Evolutionary conservation across 2,797 vertebrate genomes (phyloP).

Genomic region (Psittacula echo): DNA sequence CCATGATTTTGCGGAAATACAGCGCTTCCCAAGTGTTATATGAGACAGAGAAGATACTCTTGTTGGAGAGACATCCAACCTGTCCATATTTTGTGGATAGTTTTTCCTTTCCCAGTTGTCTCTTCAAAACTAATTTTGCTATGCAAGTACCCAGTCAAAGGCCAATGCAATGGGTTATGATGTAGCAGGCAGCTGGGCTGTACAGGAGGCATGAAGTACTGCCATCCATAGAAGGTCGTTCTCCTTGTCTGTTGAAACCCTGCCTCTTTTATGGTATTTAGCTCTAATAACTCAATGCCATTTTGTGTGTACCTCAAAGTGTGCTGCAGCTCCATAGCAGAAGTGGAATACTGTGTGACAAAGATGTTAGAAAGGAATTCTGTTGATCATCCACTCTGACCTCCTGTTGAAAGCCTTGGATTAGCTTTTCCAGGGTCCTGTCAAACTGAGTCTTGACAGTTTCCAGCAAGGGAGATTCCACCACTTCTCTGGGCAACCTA

Average conservation of each 20-base stretch:
- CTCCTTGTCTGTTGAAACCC: neutral
- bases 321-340: neutral
- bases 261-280: neutral
- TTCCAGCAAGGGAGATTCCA: neutral
- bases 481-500: neutral
- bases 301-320: neutral
- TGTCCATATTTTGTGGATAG: neutral
- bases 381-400: neutral
- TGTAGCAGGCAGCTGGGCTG: neutral
- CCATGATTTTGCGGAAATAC: slow-evolving; percentile 47
- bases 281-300: neutral
- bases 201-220: neutral
- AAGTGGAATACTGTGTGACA: neutral
- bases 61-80: neutral
- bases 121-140: neutral
- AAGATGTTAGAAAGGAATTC: neutral
- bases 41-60: slow-evolving; percentile 19
- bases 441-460: neutral
- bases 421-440: neutral
- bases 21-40: slow-evolving; percentile 25
- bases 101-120: slow-evolving; percentile 18
- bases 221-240: neutral
- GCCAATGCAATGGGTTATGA: neutral
- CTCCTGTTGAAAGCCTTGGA: neutral
- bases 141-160: neutral